Evolutionary conservation across 1,140 invertebrate species (phyloP).

Genomic region (Aporrectodea caliginosa): DNA sequence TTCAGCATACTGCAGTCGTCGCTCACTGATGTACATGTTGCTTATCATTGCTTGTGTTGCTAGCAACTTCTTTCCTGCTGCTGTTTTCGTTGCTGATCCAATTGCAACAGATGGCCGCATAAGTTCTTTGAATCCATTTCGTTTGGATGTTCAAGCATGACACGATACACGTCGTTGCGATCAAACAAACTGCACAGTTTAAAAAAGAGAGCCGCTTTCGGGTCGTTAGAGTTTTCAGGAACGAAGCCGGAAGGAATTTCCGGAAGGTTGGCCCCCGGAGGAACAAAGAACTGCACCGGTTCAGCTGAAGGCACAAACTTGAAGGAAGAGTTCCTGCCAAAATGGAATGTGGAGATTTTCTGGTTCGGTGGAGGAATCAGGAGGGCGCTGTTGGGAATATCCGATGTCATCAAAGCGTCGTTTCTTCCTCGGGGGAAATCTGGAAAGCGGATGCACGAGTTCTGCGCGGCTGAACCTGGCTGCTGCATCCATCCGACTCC

Average conservation of each 20-base stretch:
- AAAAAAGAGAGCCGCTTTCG: background rate
- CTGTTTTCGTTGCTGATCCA: slow-evolving; percentile 62
- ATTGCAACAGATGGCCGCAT: background rate
- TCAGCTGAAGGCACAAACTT: background rate
- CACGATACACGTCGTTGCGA: background rate
- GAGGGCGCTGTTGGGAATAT: too few species aligned
- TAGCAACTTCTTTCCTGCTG: too few species aligned
- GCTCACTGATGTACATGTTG: too few species aligned
- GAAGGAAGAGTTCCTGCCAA: background rate
- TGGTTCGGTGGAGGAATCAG: too few species aligned
- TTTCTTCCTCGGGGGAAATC: background rate
- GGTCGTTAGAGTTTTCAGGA: background rate
- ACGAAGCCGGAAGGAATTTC: background rate
- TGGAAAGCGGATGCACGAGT: too few species aligned
- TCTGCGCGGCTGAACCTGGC: background rate
- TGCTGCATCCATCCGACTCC: background rate
- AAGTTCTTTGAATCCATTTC: background rate
- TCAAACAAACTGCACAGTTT: background rate
- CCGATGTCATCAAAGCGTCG: background rate
- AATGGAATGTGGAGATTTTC: background rate
- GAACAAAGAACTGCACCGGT: background rate
- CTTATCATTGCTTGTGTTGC: too few species aligned
- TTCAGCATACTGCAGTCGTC: too few species aligned
- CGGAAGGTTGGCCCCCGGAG: background rate
- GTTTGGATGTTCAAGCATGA: background rate